Conservation (phyloP, 2,113 vertebrate species). For the Columba janthina region DNA sequence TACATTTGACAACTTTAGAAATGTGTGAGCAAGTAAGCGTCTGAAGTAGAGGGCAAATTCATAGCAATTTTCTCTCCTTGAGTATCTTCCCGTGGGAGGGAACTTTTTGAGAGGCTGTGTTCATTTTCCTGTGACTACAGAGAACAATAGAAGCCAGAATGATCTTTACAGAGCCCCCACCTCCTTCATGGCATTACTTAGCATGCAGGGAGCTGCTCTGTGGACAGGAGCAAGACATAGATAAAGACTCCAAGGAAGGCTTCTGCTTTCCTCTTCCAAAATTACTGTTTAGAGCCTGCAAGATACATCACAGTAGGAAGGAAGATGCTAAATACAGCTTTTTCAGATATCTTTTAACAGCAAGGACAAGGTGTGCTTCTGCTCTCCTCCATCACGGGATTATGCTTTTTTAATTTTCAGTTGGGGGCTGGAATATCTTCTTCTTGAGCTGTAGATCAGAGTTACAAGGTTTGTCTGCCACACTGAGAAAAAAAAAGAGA, state of each 20-base stretch:
- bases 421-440: not conserved
- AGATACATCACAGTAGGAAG: not conserved
- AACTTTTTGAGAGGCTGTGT: slow-evolving; percentile 63
- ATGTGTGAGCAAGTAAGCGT: slow-evolving; percentile 30
- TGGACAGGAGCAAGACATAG: not conserved
- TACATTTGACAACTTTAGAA: slow-evolving; percentile 60
- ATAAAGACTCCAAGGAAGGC: not conserved
- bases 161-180: slow-evolving; percentile 25
- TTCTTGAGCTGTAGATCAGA: not conserved
- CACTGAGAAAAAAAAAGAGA: not conserved
- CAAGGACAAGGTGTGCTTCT: not conserved
- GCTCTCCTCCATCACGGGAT: not conserved
- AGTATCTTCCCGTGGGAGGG: slow-evolving; percentile 58
- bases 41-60: slow-evolving; percentile 67
- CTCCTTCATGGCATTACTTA: not conserved
- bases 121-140: slow-evolving; percentile 41
- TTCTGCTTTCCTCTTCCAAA: not conserved
- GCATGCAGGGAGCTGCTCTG: slow-evolving; percentile 22
- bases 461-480: not conserved
- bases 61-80: slow-evolving; percentile 69
- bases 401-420: not conserved
- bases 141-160: slow-evolving; percentile 58
- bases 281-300: not conserved
- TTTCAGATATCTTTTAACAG: not conserved
- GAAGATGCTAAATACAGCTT: not conserved